These are phyloP conservation scores for Microtus pennsylvanicus DNA, from an alignment of 2,113 vertebrate genomes.

Conservation along the genomic window DNA sequence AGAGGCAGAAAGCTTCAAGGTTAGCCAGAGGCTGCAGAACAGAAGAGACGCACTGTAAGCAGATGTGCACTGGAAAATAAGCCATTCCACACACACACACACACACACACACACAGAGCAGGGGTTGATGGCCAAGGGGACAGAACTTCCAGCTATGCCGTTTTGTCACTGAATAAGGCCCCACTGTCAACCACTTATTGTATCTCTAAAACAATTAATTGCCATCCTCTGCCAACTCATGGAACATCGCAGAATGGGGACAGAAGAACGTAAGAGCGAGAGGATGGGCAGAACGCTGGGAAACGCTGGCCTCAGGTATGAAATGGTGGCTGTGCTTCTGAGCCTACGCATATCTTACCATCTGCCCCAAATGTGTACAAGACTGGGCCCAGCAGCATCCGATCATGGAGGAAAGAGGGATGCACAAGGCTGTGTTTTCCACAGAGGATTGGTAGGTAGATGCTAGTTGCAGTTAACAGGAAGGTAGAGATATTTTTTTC, in stretches of 20 bases:
- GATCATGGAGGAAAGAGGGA: no score
- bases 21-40: constrained; percentile 31
- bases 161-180: neutral
- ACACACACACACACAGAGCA: no score
- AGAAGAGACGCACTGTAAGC: neutral
- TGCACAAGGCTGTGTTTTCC: neutral
- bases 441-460: neutral
- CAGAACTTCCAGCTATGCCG: neutral
- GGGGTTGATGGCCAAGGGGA: neutral
- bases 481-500: neutral
- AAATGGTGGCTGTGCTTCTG: neutral
- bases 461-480: neutral
- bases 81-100: neutral
- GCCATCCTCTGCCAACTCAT: no score
- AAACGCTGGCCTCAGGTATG: no score
- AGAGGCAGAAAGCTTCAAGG: constrained; percentile 49
- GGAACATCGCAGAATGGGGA: neutral
- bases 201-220: neutral
- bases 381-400: neutral
- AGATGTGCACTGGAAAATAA: neutral
- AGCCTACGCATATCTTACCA: neutral
- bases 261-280: neutral
- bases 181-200: rapidly evolving
- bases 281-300: no score
- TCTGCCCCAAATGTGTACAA: neutral